These are phyloP conservation scores for Hydrotaea diabolus DNA, from an alignment of 2,888 invertebrate genomes.

Conservation along the genomic window DNA sequence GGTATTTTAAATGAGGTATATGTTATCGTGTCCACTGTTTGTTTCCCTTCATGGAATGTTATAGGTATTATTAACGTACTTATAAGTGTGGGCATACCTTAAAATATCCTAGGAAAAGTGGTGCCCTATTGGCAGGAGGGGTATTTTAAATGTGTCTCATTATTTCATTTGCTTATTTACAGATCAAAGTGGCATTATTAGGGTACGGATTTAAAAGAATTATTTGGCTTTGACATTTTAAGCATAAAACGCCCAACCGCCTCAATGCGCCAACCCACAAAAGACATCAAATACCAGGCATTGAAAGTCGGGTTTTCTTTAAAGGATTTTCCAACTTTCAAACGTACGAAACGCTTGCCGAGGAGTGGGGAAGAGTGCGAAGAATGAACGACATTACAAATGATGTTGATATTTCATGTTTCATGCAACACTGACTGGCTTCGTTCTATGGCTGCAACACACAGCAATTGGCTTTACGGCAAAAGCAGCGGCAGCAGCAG, in stretches of 20 bases:
- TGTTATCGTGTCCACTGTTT: too few relatives aligned
- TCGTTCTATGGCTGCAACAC: slow-evolving; percentile 22
- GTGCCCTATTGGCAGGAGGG: too few relatives aligned
- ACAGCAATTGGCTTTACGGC: neutral
- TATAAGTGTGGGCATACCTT: too few relatives aligned
- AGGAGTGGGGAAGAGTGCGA: neutral
- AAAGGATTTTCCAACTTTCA: neutral
- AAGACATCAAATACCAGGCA: slow-evolving; percentile 41
- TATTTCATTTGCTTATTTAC: neutral
- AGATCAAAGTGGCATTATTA: neutral
- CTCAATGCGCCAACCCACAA: slow-evolving; percentile 37
- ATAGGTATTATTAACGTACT: too few relatives aligned
- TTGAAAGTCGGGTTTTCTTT: neutral
- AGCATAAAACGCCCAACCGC: neutral
- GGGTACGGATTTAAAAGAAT: neutral
- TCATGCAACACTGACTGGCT: slow-evolving; percentile 60
- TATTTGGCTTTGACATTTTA: slow-evolving; percentile 59
- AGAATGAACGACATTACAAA: slow-evolving; percentile 35
- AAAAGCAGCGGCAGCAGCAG: slow-evolving; percentile 1
- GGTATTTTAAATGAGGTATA: too few relatives aligned
- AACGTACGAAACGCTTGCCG: neutral
- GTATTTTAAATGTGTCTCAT: neutral
- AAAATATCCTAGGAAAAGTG: too few relatives aligned
- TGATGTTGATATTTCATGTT: slow-evolving; percentile 68
- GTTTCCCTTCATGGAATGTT: too few relatives aligned